These are phyloP conservation scores for Acanthiza pusilla DNA, from an alignment of 2,797 vertebrate species.

Conservation along the genomic window DNA sequence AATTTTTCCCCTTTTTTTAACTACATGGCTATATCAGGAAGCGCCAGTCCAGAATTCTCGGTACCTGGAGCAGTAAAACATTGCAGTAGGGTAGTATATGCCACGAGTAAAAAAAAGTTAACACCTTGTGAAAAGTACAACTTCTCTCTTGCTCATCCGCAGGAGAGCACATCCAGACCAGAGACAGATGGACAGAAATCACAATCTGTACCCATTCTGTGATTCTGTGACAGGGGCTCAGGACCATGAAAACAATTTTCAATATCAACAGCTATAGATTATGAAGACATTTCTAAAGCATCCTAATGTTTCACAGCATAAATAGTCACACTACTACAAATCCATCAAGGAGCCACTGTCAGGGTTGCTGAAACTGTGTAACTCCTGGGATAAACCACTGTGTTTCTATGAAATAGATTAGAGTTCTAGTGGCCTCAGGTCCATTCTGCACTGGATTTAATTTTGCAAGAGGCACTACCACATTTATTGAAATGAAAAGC, in stretches of 20 bases:
- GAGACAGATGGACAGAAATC: not conserved
- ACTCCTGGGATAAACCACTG: not conserved
- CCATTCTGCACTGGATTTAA: not conserved
- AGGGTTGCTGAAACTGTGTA: not conserved
- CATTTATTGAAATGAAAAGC: not conserved
- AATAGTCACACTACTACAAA: not conserved
- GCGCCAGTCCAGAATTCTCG: not conserved
- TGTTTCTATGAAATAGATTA: not conserved
- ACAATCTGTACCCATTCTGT: not conserved
- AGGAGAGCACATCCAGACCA: not conserved
- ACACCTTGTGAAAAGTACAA: not conserved
- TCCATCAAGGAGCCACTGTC: accelerated
- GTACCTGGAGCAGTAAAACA: not conserved
- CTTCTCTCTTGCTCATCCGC: not conserved
- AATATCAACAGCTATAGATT: not conserved
- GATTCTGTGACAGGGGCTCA: not conserved
- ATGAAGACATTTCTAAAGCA: not conserved
- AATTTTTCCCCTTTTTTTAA: not conserved
- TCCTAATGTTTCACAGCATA: not conserved
- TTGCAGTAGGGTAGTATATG: not conserved
- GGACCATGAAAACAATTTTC: not conserved
- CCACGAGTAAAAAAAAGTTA: not conserved
- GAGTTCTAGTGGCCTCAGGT: not conserved
- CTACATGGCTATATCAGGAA: not conserved
- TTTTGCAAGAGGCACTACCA: not conserved